A percentile compares a stretch with the other conserved stretches of the same genome.
Evolutionary conservation across 2,888 invertebrate genomes (phyloP).

Genomic region (Diogma glabrata): DNA sequence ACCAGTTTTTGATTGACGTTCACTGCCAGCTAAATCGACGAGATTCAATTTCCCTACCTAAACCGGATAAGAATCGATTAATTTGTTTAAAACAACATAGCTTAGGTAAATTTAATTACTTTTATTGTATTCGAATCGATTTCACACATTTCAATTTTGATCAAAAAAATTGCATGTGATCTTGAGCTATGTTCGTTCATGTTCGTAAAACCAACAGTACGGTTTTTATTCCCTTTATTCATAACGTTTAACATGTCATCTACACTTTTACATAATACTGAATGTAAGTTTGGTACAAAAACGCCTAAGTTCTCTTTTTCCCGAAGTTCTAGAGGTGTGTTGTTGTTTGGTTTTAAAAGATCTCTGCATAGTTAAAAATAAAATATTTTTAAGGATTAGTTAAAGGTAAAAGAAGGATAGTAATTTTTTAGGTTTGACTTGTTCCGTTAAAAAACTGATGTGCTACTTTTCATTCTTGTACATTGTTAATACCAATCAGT

Average conservation of each 20-base stretch:
- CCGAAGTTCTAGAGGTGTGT: constrained; percentile 42
- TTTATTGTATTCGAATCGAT: constrained; percentile 46
- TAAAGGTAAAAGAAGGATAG: neutral
- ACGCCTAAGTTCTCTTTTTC: constrained; percentile 70
- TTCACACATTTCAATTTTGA: constrained; percentile 90
- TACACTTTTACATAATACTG: constrained; percentile 87
- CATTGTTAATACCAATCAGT: too few relatives aligned
- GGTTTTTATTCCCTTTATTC: constrained; percentile 84
- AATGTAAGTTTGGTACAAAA: constrained; percentile 90
- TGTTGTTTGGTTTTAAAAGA: constrained; percentile 48
- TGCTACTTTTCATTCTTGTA: too few relatives aligned
- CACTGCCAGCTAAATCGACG: constrained; percentile 96
- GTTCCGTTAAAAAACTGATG: too few relatives aligned
- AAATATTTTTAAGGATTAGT: neutral
- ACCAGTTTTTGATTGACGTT: constrained; percentile 92
- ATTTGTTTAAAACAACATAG: too few relatives aligned
- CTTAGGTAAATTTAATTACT: too few relatives aligned
- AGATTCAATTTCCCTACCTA: constrained; percentile 92
- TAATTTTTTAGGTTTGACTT: too few relatives aligned
- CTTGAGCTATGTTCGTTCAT: constrained; percentile 98
- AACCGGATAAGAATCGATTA: constrained; percentile 42
- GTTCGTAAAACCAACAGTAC: constrained; percentile 91
- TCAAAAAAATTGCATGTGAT: constrained; percentile 96
- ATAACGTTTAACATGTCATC: constrained; percentile 90
- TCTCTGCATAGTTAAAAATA: constrained; percentile 34